These are phyloP conservation scores for Crenuchus spilurus DNA, from an alignment of 2,797 vertebrate genomes.

Conservation along the genomic window DNA sequence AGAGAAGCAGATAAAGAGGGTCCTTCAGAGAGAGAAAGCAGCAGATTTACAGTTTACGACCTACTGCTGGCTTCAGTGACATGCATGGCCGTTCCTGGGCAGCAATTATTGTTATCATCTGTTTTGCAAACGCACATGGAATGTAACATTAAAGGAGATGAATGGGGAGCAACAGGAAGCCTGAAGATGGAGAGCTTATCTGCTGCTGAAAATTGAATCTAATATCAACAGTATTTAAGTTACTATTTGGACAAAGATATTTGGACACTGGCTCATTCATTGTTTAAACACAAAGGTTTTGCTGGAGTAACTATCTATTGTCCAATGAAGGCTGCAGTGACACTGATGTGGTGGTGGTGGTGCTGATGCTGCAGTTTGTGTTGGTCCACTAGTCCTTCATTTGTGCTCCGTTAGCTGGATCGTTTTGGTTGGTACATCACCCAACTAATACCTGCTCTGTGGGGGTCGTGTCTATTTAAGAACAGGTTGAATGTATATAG, in stretches of 20 bases:
- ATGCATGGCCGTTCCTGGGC: constrained; percentile 19
- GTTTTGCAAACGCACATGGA: constrained; percentile 4
- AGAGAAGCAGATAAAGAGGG: constrained; percentile 33
- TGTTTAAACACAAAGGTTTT: too few relatives aligned
- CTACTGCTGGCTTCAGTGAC: constrained; percentile 8
- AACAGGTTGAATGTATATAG: too few relatives aligned
- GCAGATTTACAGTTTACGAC: constrained; percentile 51
- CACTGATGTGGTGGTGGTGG: too few relatives aligned
- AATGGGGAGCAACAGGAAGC: constrained; percentile 7
- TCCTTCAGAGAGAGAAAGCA: constrained; percentile 27
- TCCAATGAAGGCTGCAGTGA: too few relatives aligned
- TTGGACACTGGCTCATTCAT: neutral
- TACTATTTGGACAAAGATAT: neutral
- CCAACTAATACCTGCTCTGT: too few relatives aligned
- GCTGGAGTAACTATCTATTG: too few relatives aligned
- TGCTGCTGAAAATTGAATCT: neutral
- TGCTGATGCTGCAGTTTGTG: too few relatives aligned
- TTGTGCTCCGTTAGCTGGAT: too few relatives aligned
- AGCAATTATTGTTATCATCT: constrained; percentile 45
- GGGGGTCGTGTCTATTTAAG: too few relatives aligned
- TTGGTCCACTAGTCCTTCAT: too few relatives aligned
- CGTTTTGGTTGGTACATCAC: too few relatives aligned
- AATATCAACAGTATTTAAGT: neutral
- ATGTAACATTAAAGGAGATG: constrained; percentile 38
- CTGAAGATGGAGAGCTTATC: neutral